Percentiles rank a stretch among this genome's conserved stretches.
These are phyloP conservation scores for Lophius piscatorius DNA, from an alignment of 2,113 vertebrate species.

Conservation along the genomic window DNA sequence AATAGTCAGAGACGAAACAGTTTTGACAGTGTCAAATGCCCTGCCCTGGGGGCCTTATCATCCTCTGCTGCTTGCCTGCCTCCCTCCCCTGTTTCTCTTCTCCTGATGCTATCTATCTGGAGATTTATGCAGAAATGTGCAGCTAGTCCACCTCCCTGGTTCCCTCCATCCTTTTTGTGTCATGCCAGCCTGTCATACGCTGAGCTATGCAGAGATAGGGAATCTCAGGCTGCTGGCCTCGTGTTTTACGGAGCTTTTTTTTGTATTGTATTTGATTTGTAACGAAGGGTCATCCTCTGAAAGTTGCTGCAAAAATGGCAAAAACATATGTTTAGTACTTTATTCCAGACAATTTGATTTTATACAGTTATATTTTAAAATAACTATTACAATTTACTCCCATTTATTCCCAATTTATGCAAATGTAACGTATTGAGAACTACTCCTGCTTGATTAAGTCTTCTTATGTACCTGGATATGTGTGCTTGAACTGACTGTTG, in stretches of 20 bases:
- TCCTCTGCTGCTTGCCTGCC: constrained; percentile 70
- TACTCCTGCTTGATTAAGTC: constrained; percentile 76
- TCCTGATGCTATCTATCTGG: constrained; percentile 77
- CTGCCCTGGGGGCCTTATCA: constrained; percentile 77
- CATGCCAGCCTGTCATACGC: constrained; percentile 73
- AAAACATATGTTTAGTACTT: background rate
- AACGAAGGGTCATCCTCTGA: constrained; percentile 41
- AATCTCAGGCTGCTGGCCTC: constrained; percentile 67
- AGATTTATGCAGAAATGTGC: constrained; percentile 81
- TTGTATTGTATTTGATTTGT: too few relatives aligned
- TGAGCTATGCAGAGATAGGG: constrained; percentile 74
- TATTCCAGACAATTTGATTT: background rate
- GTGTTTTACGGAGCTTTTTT: constrained; percentile 67
- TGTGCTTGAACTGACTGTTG: constrained; percentile 68
- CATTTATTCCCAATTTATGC: too few relatives aligned
- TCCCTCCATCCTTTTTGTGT: constrained; percentile 76
- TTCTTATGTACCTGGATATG: constrained; percentile 72
- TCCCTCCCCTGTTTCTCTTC: constrained; percentile 61
- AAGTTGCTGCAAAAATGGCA: constrained; percentile 19
- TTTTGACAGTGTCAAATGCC: constrained; percentile 81
- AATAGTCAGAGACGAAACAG: constrained; percentile 74
- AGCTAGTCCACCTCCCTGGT: constrained; percentile 71
- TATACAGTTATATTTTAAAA: constrained; percentile 2
- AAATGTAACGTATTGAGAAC: too few relatives aligned
- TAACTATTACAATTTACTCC: too few relatives aligned